Conservation (phyloP, 2,113 vertebrate species). For the Penelope pileata region DNA sequence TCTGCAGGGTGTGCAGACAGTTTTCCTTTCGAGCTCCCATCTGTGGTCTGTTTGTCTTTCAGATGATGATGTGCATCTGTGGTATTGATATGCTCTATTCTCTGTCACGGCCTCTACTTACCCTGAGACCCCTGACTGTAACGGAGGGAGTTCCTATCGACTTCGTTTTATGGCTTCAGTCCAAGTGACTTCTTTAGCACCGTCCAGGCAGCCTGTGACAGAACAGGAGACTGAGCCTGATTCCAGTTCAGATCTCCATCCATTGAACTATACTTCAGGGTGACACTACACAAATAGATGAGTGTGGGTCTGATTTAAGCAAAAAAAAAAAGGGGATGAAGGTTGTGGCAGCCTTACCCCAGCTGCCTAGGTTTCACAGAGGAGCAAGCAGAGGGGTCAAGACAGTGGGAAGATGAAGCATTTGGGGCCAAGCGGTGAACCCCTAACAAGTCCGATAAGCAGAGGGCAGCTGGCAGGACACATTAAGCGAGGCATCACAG, state of each 20-base stretch:
- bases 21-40: neutral
- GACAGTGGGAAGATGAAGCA: rapidly evolving
- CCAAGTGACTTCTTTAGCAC: neutral
- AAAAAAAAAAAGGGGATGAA: neutral
- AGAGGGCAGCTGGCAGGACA: neutral
- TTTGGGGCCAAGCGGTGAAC: rapidly evolving
- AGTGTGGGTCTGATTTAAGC: neutral
- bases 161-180: neutral
- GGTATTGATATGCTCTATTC: neutral
- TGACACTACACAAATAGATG: neutral
- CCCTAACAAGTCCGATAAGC: neutral
- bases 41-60: neutral
- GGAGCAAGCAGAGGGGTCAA: neutral
- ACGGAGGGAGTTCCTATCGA: neutral
- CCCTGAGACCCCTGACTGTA: neutral
- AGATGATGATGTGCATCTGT: neutral
- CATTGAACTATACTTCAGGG: neutral
- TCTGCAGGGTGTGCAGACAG: neutral
- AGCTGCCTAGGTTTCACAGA: neutral
- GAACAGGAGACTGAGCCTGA: neutral
- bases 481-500: neutral
- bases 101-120: neutral
- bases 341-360: neutral
- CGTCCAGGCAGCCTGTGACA: neutral
- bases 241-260: neutral